Evolutionary conservation across 2,797 vertebrate genomes (phyloP).

Genomic region (Enteromius unitaeniatus): DNA sequence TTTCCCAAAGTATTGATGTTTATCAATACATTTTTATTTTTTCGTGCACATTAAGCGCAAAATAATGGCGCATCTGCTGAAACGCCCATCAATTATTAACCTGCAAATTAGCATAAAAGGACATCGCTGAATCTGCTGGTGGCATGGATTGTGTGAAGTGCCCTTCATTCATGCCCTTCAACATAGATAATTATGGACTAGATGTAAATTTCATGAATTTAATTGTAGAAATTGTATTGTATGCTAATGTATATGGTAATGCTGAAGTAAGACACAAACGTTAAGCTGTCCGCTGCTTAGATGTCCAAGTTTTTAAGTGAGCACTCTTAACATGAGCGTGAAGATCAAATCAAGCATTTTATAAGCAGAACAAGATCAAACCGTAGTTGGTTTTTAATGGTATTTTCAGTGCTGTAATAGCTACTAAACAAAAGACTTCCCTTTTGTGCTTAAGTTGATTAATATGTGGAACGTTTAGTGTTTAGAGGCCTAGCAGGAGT

Average conservation of each 20-base stretch:
- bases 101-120: slow-evolving; percentile 54
- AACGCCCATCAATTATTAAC: slow-evolving; percentile 55
- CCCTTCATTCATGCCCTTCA: slow-evolving; percentile 56
- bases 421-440: slow-evolving; percentile 53
- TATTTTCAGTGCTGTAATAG: slow-evolving; percentile 50
- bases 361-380: slow-evolving; percentile 15
- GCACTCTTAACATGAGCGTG: not conserved
- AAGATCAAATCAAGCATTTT: slow-evolving; percentile 31
- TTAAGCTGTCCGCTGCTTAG: not conserved
- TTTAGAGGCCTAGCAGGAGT: slow-evolving; percentile 55
- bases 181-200: slow-evolving; percentile 57
- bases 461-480: slow-evolving; percentile 58
- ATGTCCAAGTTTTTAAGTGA: slow-evolving; percentile 2
- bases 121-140: slow-evolving; percentile 43
- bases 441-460: slow-evolving; percentile 58
- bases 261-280: slow-evolving; percentile 18
- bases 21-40: not conserved
- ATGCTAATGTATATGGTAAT: slow-evolving; percentile 46
- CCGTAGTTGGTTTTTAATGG: slow-evolving; percentile 36
- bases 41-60: not conserved
- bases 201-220: slow-evolving; percentile 59
- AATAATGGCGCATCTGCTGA: slow-evolving; percentile 30
- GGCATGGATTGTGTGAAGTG: slow-evolving; percentile 28
- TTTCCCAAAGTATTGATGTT: not conserved
- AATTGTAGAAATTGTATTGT: slow-evolving; percentile 54